Conservation (phyloP, 2,113 vertebrate species). For the Anser brachyrhynchus region DNA sequence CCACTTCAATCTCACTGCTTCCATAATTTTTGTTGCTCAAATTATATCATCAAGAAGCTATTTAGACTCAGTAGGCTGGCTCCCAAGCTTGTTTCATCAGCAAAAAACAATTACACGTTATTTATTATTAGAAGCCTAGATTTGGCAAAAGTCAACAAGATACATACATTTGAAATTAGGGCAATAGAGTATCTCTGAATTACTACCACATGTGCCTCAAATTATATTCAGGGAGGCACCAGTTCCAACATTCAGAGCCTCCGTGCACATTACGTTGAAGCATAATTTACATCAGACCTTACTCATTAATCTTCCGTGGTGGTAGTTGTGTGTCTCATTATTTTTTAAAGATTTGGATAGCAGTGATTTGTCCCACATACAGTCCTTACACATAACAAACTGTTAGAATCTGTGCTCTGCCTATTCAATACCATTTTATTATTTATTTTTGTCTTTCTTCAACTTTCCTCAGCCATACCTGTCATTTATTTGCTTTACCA, state of each 20-base stretch:
- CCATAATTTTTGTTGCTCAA: neutral
- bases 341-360: neutral
- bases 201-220: neutral
- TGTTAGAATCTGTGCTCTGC: rapidly evolving
- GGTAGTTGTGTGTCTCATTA: neutral
- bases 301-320: conserved; percentile 7
- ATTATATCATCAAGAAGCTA: neutral
- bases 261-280: neutral
- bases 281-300: conserved; percentile 15
- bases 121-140: neutral
- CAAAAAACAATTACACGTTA: neutral
- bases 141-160: neutral
- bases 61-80: neutral
- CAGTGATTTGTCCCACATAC: conserved; percentile 3
- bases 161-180: neutral
- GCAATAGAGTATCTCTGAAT: neutral
- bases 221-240: neutral
- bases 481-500: neutral
- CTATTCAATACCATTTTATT: neutral
- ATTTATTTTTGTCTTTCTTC: neutral
- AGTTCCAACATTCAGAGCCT: neutral
- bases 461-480: neutral
- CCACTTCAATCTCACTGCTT: neutral
- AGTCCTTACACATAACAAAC: neutral
- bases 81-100: neutral